A percentile compares a stretch with the other conserved stretches of the same genome.
Conservation (phyloP, 1,140 invertebrate genomes). For the Hydropsyche tenuis region DNA sequence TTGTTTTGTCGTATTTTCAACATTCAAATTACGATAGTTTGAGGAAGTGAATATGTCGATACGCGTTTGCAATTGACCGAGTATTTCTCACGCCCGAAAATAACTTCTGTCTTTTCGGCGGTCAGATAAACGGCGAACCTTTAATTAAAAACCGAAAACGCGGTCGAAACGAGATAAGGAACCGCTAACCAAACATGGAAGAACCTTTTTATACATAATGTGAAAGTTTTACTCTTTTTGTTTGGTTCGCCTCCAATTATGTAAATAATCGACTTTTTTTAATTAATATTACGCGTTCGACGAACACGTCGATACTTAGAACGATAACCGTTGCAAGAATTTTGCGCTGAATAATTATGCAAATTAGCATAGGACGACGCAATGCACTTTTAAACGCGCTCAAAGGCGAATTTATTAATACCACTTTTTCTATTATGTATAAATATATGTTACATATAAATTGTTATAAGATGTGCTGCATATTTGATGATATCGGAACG, state of each 20-base stretch:
- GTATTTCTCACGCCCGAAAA: too few relatives aligned
- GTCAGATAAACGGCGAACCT: constrained; percentile 29
- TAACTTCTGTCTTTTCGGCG: background rate
- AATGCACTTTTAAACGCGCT: background rate
- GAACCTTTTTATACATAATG: constrained; percentile 17
- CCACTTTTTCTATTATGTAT: too few relatives aligned
- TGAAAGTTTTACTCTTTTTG: constrained; percentile 24
- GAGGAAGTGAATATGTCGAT: too few relatives aligned
- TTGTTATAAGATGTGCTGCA: background rate
- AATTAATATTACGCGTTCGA: too few relatives aligned
- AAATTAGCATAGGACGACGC: background rate
- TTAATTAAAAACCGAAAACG: constrained; percentile 38
- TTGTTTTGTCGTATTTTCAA: too few relatives aligned
- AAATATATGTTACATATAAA: background rate
- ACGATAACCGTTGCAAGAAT: background rate
- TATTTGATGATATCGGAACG: background rate
- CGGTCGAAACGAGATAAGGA: constrained; percentile 16
- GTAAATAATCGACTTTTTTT: background rate
- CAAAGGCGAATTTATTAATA: too few relatives aligned
- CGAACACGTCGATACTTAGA: background rate
- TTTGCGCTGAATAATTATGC: background rate
- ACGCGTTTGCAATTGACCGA: too few relatives aligned
- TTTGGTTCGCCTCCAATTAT: background rate
- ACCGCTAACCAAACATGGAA: constrained; percentile 34
- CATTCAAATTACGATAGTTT: too few relatives aligned